Evolutionary conservation across 1,140 invertebrate genomes (phyloP), one percentile per base, ranked within the genome.

Genomic region (Belonocnema kinseyi): DNA sequence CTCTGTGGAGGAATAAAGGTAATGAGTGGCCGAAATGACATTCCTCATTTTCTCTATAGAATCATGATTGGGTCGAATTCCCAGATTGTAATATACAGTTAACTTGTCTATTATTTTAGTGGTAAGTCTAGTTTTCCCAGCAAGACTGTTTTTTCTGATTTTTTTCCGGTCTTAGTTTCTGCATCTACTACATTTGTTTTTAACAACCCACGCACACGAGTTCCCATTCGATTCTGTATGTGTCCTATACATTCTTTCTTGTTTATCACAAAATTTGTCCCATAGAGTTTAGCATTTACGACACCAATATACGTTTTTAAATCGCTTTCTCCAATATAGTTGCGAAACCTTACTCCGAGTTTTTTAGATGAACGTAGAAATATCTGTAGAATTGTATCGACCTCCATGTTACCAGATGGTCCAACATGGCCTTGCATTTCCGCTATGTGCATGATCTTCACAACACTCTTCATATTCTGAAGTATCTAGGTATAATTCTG

Each of bases 171-270:
- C 50, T n/a, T n/a, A n/a, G n/a, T n/a, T n/a, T n/a, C n/a, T 54
- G 51, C 16, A 74, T 74, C 72, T 2, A 40, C 52, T 54, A 74
- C 50, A 7, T 19, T 2, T 4, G n/a, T 21, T 74, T 74, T 74
- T 4, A 74, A 51, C 46, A 76, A 71, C 7, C 33, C 40, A 14
- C 76, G 76, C 21, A 85, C 46, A 21, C 78, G 78, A 11, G 26
- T 80, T 0, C 78, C 81, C 81, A n/a, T n/a, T n/a, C n/a, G n/a
- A n/a, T n/a, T n/a, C n/a, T n/a, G n/a, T n/a, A n/a, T n/a, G n/a
- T n/a, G 83, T 46, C 72, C 78, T 21, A 82, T 74, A 70, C 81
- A 84, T 76, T 82, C 72, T 79, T 79, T 80, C 74, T 77, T 82
- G 0, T 77, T 72, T 66, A 75, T 51, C 11, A n/a, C n/a, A n/a